A percentile compares a stretch with the other conserved stretches of the same genome.
Evolutionary conservation across 2,113 vertebrate genomes (phyloP).

Genomic region (Calidris pygmaea): DNA sequence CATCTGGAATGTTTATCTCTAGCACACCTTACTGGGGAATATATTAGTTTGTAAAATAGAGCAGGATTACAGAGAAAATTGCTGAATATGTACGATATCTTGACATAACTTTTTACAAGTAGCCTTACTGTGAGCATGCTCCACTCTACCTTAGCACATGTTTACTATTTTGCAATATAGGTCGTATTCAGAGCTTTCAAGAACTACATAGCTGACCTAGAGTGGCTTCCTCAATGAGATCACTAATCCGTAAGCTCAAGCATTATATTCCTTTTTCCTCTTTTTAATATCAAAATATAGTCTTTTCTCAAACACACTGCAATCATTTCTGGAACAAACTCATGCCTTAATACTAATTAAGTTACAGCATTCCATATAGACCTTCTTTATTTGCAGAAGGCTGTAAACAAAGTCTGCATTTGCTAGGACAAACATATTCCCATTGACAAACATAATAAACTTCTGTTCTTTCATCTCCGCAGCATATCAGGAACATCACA

Average conservation of each 20-base stretch:
- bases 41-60: background rate
- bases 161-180: background rate
- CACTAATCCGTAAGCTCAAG: background rate
- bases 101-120: background rate
- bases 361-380: background rate
- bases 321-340: background rate
- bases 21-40: background rate
- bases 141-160: background rate
- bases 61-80: background rate
- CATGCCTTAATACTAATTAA: background rate
- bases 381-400: background rate
- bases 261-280: background rate
- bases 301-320: background rate
- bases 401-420: background rate
- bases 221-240: background rate
- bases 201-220: background rate
- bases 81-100: background rate
- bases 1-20: background rate
- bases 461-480: background rate
- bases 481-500: background rate
- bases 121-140: background rate
- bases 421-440: background rate
- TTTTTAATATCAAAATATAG: background rate
- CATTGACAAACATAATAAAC: background rate
- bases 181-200: background rate